Evolutionary conservation across 2,888 invertebrate species (phyloP).

Genomic region (Pseudanteris insignis): DNA sequence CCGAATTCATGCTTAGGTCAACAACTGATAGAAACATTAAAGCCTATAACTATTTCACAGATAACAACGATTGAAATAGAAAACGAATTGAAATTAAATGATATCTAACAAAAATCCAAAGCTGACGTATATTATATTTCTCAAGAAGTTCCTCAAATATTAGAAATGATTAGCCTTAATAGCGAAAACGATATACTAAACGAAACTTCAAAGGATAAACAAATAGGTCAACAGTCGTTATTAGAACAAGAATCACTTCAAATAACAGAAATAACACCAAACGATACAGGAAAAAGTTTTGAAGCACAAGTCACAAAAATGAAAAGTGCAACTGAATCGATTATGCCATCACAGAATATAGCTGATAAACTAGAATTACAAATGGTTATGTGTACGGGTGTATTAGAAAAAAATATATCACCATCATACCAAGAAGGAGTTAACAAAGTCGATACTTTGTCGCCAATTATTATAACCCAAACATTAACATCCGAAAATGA

Average conservation of each 20-base stretch:
- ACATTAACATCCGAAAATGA: conserved; percentile 31
- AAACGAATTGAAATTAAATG: conserved; percentile 1
- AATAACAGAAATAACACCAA: conserved; percentile 48
- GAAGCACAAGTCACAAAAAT: not conserved
- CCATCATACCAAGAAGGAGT: conserved; percentile 36
- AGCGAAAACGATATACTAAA: not conserved
- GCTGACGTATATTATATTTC: conserved; percentile 36
- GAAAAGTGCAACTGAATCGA: not conserved
- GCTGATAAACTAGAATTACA: conserved; percentile 1
- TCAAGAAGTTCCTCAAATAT: conserved; percentile 53
- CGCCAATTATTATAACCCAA: conserved; percentile 46
- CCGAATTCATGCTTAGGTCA: conserved; percentile 49
- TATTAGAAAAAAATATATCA: conserved; percentile 15
- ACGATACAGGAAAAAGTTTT: conserved; percentile 13
- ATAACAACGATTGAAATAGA: conserved; percentile 32
- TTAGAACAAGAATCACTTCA: not conserved
- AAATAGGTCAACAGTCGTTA: not conserved
- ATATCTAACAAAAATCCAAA: conserved; percentile 5
- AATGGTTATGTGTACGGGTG: not conserved
- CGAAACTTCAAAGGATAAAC: not conserved
- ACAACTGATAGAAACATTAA: conserved; percentile 51
- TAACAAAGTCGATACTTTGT: conserved; percentile 50
- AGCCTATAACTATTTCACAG: conserved; percentile 48
- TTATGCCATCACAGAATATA: not conserved
- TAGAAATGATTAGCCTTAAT: conserved; percentile 44